phyloP scores from a whole-genome alignment of 2,888 invertebrate species.

The Nemotelus nigrinus region DNA sequence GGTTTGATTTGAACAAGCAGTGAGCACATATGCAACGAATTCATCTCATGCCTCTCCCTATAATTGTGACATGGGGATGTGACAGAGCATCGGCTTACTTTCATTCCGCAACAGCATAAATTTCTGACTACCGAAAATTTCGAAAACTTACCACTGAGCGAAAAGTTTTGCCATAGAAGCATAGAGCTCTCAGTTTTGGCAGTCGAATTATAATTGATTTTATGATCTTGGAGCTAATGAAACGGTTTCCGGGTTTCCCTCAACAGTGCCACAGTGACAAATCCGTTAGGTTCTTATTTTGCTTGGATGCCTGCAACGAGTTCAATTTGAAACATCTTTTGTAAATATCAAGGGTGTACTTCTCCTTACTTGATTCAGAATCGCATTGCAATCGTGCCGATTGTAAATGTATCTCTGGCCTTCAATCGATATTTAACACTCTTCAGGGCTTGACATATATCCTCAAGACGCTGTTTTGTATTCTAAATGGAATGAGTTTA shows the following conservation, averaged over 20 bases:
- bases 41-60: constrained; percentile 1
- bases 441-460: constrained; percentile 33
- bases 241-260: constrained; percentile 39
- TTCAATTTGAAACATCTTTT: neutral
- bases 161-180: constrained; percentile 41
- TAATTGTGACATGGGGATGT: constrained; percentile 1
- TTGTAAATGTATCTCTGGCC: too few relatives aligned
- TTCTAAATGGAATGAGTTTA: neutral
- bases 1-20: too few relatives aligned
- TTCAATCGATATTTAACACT: constrained; percentile 10
- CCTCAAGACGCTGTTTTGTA: constrained; percentile 24
- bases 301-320: constrained; percentile 44
- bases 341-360: neutral
- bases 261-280: constrained; percentile 44
- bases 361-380: constrained; percentile 42
- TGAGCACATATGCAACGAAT: neutral
- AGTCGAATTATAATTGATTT: constrained; percentile 44
- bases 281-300: constrained; percentile 43
- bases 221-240: constrained; percentile 43
- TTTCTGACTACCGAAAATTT: constrained; percentile 48
- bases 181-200: constrained; percentile 40
- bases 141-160: constrained; percentile 49
- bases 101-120: constrained; percentile 43
- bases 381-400: constrained; percentile 44
- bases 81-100: constrained; percentile 31